Percentiles rank a stretch among this genome's conserved stretches.
Conservation (phyloP, 2,888 invertebrate genomes). For the Athalia circularis region DNA sequence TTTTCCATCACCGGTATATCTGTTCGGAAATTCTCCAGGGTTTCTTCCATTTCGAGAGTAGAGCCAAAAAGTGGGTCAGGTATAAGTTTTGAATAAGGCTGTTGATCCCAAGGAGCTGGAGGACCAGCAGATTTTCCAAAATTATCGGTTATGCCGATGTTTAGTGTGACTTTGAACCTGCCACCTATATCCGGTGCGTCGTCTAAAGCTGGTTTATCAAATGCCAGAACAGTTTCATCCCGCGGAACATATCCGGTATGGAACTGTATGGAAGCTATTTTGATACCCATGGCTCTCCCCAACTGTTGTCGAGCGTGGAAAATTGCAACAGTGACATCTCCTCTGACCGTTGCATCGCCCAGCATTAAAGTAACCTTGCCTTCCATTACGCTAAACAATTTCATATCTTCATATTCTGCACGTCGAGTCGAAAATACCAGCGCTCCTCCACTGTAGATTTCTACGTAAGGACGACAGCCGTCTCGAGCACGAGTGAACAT, state of each 20-base stretch:
- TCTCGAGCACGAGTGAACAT: constrained; percentile 94
- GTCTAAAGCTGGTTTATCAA: constrained; percentile 86
- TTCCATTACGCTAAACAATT: constrained; percentile 82
- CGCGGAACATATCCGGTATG: constrained; percentile 91
- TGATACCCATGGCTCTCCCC: constrained; percentile 87
- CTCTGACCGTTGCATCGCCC: constrained; percentile 81
- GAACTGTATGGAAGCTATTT: constrained; percentile 91
- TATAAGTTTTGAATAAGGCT: constrained; percentile 75
- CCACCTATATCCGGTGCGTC: constrained; percentile 84
- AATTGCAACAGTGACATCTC: constrained; percentile 89
- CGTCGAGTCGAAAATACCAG: constrained; percentile 86
- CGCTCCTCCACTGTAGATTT: constrained; percentile 92
- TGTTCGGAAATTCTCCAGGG: constrained; percentile 83
- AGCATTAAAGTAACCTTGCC: constrained; percentile 78
- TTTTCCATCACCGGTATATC: constrained; percentile 64
- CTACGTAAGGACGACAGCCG: constrained; percentile 95
- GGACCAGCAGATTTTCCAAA: constrained; percentile 81
- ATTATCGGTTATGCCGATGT: constrained; percentile 83
- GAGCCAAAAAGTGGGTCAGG: constrained; percentile 84
- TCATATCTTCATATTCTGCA: constrained; percentile 92
- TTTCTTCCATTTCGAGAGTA: constrained; percentile 88
- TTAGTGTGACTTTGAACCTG: constrained; percentile 82
- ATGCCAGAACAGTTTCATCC: constrained; percentile 85
- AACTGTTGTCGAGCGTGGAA: constrained; percentile 92
- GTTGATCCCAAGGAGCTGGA: constrained; percentile 86